Base-by-base conservation (phyloP, 2,888 invertebrate genomes). In the Drosophila limbata region DNA sequence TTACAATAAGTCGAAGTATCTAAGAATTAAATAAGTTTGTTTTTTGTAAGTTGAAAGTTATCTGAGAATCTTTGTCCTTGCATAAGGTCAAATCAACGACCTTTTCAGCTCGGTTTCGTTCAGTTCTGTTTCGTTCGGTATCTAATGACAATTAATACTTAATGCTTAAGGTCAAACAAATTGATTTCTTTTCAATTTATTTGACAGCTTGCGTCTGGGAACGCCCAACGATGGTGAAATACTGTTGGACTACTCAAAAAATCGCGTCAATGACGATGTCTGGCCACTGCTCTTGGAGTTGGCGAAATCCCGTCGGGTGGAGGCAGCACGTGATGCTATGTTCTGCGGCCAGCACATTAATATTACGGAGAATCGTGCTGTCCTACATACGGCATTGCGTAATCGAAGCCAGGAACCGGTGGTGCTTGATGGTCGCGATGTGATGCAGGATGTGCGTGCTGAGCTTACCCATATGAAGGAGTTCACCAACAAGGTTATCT, bases 221-320 rank as follows among this genome's bases (percentile, higher is more conserved):
- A 98, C 98, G 0, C 97, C 97, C 6, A 94, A 94, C 65, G 97
- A 98, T 94, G 99, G 99, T 8, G 96, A 97, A 28, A 96, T 99
- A 84, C 94, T 99, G 40, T 92, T 99, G 84, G 99, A 99, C 93
- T 99, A 96, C 93, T 99, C 99, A 13, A 99, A 99, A 93, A 99
- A 99, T 93, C 95, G 98, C 47, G 94, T 99, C 69, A 95, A 97
- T 87, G 95, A 95, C 19, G 95, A 96, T 69, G 95, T 95, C 6
- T 94, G 98, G 91, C 91, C 94, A 10, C 92, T 96, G 17, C 94
- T 99, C 1, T 93, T 99, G 75, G 94, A 96, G 73, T 93, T 99
- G 93, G 98, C 98, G 63, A 94, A 94, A 86, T 95, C 95, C 45
- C 94, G 99, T 13, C 95, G 96, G 83, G 95, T 99, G 35, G 96